phyloP scores from a whole-genome alignment of 2,888 invertebrate species.

The Masnerella sp. region DNA sequence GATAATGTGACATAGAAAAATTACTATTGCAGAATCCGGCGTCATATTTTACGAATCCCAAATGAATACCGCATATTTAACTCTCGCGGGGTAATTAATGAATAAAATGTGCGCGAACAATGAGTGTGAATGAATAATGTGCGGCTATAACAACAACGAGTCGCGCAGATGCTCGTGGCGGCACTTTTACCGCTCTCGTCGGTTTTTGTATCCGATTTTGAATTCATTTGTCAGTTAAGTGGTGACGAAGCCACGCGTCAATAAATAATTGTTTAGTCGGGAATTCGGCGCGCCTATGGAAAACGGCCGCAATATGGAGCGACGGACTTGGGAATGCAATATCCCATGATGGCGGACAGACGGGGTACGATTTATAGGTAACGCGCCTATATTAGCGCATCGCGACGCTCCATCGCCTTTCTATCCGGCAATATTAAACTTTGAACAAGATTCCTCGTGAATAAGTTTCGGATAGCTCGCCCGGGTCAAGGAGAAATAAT shows the following conservation, averaged over 20 bases:
- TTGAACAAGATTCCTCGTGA: conserved; percentile 71
- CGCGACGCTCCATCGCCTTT: conserved; percentile 64
- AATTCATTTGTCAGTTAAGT: conserved; percentile 22
- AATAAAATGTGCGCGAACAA: conserved; percentile 23
- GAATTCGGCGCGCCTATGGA: conserved; percentile 24
- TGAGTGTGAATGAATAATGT: conserved; percentile 30
- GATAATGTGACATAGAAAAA: too few relatives aligned
- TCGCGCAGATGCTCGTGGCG: neutral
- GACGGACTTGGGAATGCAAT: conserved; percentile 51
- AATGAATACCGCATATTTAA: conserved; percentile 33
- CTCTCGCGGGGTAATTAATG: conserved; percentile 22
- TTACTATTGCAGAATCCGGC: too few relatives aligned
- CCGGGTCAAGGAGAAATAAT: conserved; percentile 59
- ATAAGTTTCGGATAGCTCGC: conserved; percentile 67
- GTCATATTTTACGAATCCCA: conserved; percentile 34
- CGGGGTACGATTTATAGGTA: conserved; percentile 62
- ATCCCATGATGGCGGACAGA: conserved; percentile 36
- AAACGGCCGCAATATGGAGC: conserved; percentile 45
- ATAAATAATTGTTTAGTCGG: conserved; percentile 41
- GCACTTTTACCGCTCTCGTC: neutral
- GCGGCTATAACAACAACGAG: conserved; percentile 9
- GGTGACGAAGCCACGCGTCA: conserved; percentile 13
- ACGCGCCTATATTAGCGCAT: conserved; percentile 62
- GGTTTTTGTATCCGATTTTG: conserved; percentile 33
- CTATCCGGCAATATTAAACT: conserved; percentile 72